Evolutionary conservation across 2,797 vertebrate genomes (phyloP), one percentile per base, ranked within the genome.

Genomic region (Enteromius thamalakanensis): DNA sequence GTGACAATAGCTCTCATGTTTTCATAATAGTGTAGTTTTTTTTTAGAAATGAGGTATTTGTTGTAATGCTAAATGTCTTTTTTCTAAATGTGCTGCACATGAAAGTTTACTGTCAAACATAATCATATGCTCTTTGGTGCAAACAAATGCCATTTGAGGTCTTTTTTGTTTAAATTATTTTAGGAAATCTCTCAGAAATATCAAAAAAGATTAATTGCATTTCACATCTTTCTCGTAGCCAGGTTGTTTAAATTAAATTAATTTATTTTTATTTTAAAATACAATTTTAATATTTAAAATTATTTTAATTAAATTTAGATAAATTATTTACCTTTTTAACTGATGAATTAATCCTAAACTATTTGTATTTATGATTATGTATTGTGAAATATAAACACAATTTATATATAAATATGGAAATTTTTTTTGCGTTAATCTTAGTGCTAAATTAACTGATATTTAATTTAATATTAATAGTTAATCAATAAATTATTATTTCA

Each of bases 21-120:
- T 72, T 81, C 68, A 81, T 60, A 60, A 72, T 51, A 34, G 8
- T 71, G 51, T 45, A 29, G 17, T 26, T 15, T 32, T 47, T 64
- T 71, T 64, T 26, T 45, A 62, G 60, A 78, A n/a, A 15, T 10
- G 0, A 32, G 17, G n/a, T 62, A 1, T 77, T 47, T 64, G 23
- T 64, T 17, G 51, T 34, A 75, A 40, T 58, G 49, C 51, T 11
- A 34, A 19, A 51, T 32, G 10, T 3, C 6, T 62, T 32, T 21
- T 78, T 32, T 8, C 26, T 26, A 26, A 32, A 47, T 78, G 76
- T 47, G 21, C 40, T 47, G 40, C 3, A 77, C 32, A 37, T 23
- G 1, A 2, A 29, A n/a, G 29, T 32, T 58, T 23, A 76, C 10
- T n/a, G 17, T 65, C 11, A n/a, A 17, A 19, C 2, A 29, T 60